Evolutionary conservation across 2,113 vertebrate genomes (phyloP), one percentile per base, ranked within the genome.

Genomic region (Cavia aperea): DNA sequence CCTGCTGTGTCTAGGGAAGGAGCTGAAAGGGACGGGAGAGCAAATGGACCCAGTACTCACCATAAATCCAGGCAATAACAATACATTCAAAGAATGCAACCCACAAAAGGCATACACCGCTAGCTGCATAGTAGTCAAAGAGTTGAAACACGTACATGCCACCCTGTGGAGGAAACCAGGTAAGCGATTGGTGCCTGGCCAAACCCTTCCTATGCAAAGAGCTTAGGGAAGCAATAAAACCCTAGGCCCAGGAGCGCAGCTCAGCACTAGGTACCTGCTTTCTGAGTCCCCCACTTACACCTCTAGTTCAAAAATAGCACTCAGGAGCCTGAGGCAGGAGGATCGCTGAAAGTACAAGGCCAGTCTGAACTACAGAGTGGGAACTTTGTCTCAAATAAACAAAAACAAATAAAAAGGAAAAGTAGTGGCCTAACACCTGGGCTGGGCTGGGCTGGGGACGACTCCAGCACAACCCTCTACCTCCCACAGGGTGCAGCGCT

Each of bases 11-110:
- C 18, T 58, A n/a, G 54, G 78, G 5, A 81, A 81, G 54, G 77
- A 56, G 77, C 49, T 56, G 43, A 54, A 54, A 56, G n/a, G 72
- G 10, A 85, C n/a, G 79, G 68, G 63, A 93, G 24, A 36, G 29
- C 0, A 36, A 0, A n/a, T 19, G 86, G 82, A 54, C 26, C 68
- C 54, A 14, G 62, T 90, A 97, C 99, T 99, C 97, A 99, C 99
- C 99, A 98, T 99, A 99, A 98, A 99, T 98, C 99, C 99, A 99
- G 98, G 99, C 98, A 98, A 99, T 98, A 98, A 99, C 99, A 97
- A 99, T 98, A 98, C 99, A 99, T 98, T 99, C 99, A 98, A 99
- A 99, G 98, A 99, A 99, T 98, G 99, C 99, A 97, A 99, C 99
- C 99, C 99, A 99, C 98, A 99, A 98, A 98, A 99, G 99, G 98